Base-by-base conservation (phyloP, 2,113 vertebrate genomes). In the Bubo scandiacus region DNA sequence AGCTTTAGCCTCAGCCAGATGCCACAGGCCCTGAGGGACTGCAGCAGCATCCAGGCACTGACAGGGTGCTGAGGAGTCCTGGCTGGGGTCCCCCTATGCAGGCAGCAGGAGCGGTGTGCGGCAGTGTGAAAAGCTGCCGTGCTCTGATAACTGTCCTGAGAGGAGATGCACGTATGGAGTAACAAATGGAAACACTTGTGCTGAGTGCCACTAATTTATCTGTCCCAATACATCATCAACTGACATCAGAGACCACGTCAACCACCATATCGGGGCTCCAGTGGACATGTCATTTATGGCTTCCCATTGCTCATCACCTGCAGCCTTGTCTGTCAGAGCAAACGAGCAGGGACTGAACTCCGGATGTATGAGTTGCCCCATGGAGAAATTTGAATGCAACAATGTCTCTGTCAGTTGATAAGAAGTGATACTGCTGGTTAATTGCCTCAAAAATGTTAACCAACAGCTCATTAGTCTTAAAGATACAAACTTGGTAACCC, bases 401-500 rank as follows among this genome's bases (percentile, higher is more conserved):
- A 1, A 36, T 29, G 15, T 43, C 75, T 72, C 83, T 87, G 57
- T 73, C 26, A 3, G 62, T 55, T 66, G 81, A 70, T 58, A 55
- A 77, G 66, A 86, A 75, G 54, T 62, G 74, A 82, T 95, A 66
- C n/a, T n/a, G 30, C 55, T 87, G 57, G 45, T 85, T 95, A 95
- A 94, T 94, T 96, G 89, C 59, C 67, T 89, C 70, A 55, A 78
- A 96, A 90, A 45, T 58, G 62, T 83, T 95, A 96, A 96, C 79
- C 91, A 95, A 47, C 63, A 74, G 68, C 63, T 97, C 67, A 81
- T 94, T 94, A 95, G 86, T 91, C 61, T 90, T 92, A 92, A 83
- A 93, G 74, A 77, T 81, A 58, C 54, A 95, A 87, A 95, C 70
- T 51, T 49, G 63, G 66, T 92, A 94, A 79, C n/a, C 17, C 29